phyloP scores from a whole-genome alignment of 2,113 vertebrate genomes.

The Ailurus styani region DNA sequence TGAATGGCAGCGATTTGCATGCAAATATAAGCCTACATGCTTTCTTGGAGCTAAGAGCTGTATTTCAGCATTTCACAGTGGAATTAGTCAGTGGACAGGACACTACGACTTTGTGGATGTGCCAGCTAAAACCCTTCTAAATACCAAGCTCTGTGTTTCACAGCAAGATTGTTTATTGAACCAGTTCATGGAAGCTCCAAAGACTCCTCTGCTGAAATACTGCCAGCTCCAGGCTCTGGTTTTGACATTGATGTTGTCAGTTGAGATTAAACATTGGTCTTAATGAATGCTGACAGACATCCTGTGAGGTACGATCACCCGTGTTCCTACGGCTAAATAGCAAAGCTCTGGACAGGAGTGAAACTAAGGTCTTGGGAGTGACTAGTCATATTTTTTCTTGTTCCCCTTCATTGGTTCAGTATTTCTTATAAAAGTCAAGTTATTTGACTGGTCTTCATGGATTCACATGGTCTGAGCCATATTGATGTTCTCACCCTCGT shows the following conservation, averaged over 20 bases:
- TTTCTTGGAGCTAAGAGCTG: slow-evolving; percentile 83
- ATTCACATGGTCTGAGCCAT: not conserved
- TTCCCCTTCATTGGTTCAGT: not conserved
- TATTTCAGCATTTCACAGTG: slow-evolving; percentile 84
- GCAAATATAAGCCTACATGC: slow-evolving; percentile 85
- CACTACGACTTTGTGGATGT: slow-evolving; percentile 76
- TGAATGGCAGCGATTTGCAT: slow-evolving; percentile 86
- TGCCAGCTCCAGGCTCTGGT: slow-evolving; percentile 75
- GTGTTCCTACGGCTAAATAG: slow-evolving; percentile 67
- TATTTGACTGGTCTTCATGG: not conserved
- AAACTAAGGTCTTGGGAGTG: slow-evolving; percentile 1
- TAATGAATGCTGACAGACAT: slow-evolving; percentile 82
- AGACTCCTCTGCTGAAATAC: slow-evolving; percentile 79
- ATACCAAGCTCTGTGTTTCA: slow-evolving; percentile 80
- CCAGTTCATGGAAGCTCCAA: slow-evolving; percentile 75
- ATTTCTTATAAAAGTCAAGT: not conserved
- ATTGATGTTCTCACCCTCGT: not conserved
- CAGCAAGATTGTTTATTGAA: slow-evolving; percentile 79
- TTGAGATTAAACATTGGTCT: slow-evolving; percentile 79
- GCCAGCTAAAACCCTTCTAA: slow-evolving; percentile 83
- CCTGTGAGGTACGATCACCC: slow-evolving; percentile 74
- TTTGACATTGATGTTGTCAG: slow-evolving; percentile 84
- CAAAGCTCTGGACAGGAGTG: slow-evolving; percentile 54
- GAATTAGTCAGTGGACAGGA: slow-evolving; percentile 83
- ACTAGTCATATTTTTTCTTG: not conserved